Base-by-base conservation (phyloP, 2,888 invertebrate genomes). In the Drosophila bunnanda region DNA sequence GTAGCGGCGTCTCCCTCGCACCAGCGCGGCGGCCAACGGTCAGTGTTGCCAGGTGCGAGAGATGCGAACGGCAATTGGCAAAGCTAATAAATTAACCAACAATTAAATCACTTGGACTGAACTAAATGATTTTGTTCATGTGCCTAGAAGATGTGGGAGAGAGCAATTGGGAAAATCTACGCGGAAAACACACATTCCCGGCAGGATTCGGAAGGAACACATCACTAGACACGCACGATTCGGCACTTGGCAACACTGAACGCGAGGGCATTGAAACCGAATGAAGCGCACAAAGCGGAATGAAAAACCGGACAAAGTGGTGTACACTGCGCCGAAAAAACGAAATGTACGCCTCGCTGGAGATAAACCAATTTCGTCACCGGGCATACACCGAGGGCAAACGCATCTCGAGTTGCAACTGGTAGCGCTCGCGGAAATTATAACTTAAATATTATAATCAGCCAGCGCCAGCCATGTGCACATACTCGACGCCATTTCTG, bases 261-360 rank as follows among this genome's bases (percentile, higher is more conserved):
- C 41, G 54, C 65, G 85, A 82, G 89, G 82, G 85, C 89, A 78
- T 73, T 78, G 76, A 88, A 82, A 80, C 78, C 78, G 77, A 80
- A 80, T 70, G 75, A 79, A 70, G 77, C 43, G 79, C 65, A 77
- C 69, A 89, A 84, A 82, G 75, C 57, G 64, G 65, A 80, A 79
- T 76, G 52, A 70, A 87, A 88, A 77, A 79, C 80, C 89, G 88
- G 81, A 90, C 87, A 90, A 89, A 89, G 90, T 89, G 90, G 89
- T 81, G 90, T 79, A 80, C 76, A 68, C 62, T 64, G 44, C 52
- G 36, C 50, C 55, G 50, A 44, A 68, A 68, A 28, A 71, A 48
- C 54, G 32, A 32, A 64, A 55, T 56, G 43, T 38, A 59, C 25
- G 58, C 13, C 22, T 4, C 25, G 57, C 15, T 8, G 41, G 10